Evolutionary conservation across 2,888 invertebrate genomes (phyloP).

Genomic region (Polymixis flavicincta): DNA sequence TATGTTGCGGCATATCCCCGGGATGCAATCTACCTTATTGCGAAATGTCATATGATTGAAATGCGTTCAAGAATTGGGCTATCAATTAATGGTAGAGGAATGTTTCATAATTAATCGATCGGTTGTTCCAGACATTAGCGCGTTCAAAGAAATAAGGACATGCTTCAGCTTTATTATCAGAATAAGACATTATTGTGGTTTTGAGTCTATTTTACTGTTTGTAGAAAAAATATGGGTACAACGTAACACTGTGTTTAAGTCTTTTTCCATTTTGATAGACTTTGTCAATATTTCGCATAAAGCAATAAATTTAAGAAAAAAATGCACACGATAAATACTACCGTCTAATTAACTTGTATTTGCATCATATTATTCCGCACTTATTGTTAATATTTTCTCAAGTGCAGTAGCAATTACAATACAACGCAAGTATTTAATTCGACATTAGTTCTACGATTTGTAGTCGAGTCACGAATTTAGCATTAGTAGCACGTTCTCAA

Average conservation of each 20-base stretch:
- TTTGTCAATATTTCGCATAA: not conserved
- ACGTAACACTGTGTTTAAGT: too few relatives aligned
- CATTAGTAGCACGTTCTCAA: too few relatives aligned
- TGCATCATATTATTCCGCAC: slow-evolving; percentile 41
- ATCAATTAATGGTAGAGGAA: too few relatives aligned
- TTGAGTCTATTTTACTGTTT: not conserved
- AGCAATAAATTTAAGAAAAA: slow-evolving; percentile 1
- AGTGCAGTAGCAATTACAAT: slow-evolving; percentile 51
- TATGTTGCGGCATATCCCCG: too few relatives aligned
- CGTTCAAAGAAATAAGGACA: too few relatives aligned
- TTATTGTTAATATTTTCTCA: slow-evolving; percentile 52
- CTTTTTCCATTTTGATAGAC: not conserved
- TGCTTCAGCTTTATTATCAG: too few relatives aligned
- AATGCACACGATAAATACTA: not conserved
- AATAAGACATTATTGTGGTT: not conserved
- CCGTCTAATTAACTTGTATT: not conserved
- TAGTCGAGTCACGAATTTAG: slow-evolving; percentile 53
- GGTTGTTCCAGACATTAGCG: too few relatives aligned
- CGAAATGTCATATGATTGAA: too few relatives aligned
- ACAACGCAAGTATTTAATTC: slow-evolving; percentile 40
- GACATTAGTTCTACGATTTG: slow-evolving; percentile 51
- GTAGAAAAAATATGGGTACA: not conserved
- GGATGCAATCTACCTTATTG: too few relatives aligned
- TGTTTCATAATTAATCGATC: too few relatives aligned
- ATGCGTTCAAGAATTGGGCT: too few relatives aligned